Percentiles rank a stretch among this genome's conserved stretches.
These are phyloP conservation scores for Todiramphus saurophagus DNA, from an alignment of 2,113 vertebrate species.

Conservation along the genomic window DNA sequence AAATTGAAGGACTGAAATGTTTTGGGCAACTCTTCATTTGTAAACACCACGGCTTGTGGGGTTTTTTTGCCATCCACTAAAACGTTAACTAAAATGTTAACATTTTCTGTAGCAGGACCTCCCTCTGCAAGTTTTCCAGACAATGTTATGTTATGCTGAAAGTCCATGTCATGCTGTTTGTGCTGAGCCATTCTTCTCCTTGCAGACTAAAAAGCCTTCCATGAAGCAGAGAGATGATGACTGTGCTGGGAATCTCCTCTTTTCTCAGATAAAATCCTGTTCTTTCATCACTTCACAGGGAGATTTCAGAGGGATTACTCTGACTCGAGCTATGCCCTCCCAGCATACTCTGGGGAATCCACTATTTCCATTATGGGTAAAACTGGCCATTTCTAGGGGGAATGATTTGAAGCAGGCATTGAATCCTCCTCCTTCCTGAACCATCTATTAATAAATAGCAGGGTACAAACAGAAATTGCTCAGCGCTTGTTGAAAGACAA, in stretches of 20 bases:
- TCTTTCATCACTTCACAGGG: background rate
- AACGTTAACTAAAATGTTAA: background rate
- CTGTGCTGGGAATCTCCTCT: background rate
- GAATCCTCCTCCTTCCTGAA: constrained; percentile 3
- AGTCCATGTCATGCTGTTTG: background rate
- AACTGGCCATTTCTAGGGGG: constrained; percentile 25
- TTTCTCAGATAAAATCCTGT: background rate
- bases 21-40: background rate
- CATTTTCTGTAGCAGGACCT: background rate
- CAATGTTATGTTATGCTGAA: background rate
- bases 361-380: constrained; percentile 24
- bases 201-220: background rate
- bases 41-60: background rate
- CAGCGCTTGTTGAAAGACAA: constrained; percentile 44
- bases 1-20: background rate
- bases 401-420: constrained; percentile 33
- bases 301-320: background rate
- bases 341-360: background rate
- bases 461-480: constrained; percentile 40
- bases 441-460: constrained; percentile 21
- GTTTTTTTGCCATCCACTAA: background rate
- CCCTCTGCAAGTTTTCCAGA: background rate
- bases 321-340: background rate
- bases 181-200: background rate
- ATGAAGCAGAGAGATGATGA: background rate